Conservation (phyloP, 2,797 vertebrate genomes). For the Acipenser oxyrinchus region DNA sequence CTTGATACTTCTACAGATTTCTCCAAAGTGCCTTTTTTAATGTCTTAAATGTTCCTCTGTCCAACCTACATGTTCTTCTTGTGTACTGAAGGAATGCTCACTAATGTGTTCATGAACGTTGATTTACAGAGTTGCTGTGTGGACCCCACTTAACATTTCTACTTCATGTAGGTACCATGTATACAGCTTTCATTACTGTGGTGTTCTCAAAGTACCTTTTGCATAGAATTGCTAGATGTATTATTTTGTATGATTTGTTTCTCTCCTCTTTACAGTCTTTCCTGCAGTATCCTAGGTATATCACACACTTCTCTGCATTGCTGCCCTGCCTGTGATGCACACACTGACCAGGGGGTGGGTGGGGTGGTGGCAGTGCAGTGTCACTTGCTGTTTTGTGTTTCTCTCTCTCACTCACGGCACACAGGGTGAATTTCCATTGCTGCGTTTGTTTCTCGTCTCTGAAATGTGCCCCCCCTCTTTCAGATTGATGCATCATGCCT, state of each 20-base stretch:
- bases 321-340: neutral
- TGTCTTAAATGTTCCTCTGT: no score
- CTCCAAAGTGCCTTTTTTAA: neutral
- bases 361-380: neutral
- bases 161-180: neutral
- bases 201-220: neutral
- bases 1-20: neutral
- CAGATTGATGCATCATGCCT: constrained; percentile 96
- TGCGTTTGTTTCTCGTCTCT: neutral
- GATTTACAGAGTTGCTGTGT: neutral
- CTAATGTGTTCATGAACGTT: neutral
- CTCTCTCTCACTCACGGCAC: neutral
- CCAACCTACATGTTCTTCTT: neutral
- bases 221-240: neutral
- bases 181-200: neutral
- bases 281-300: no score
- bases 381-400: neutral
- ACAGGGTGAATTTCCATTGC: neutral
- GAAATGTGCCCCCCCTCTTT: constrained; percentile 16
- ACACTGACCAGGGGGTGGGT: neutral
- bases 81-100: neutral
- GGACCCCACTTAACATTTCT: neutral
- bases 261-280: no score
- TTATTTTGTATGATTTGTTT: no score
- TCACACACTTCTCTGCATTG: no score